These are phyloP conservation scores for Ovis canadensis DNA, from an alignment of 2,113 vertebrate species.

Conservation along the genomic window DNA sequence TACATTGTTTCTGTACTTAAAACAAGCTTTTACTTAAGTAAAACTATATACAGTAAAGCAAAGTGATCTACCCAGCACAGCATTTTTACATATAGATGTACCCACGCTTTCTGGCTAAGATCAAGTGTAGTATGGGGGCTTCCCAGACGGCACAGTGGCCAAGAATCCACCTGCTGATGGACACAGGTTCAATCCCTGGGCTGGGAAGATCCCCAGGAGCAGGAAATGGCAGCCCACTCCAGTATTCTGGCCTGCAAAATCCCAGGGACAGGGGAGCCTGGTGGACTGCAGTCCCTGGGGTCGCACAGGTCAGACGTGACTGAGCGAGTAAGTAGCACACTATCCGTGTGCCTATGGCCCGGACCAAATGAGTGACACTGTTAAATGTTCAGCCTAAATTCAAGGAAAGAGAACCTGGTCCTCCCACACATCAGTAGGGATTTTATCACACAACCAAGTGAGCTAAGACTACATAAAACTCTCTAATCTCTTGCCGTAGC, in stretches of 20 bases:
- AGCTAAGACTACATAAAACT: not conserved
- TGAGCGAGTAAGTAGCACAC: not conserved
- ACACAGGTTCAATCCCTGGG: not conserved
- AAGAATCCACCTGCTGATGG: not conserved
- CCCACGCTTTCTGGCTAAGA: not conserved
- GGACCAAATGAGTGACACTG: not conserved
- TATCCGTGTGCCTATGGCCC: not conserved
- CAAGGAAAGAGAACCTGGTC: not conserved
- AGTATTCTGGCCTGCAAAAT: not conserved
- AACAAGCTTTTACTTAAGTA: not conserved
- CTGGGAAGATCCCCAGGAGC: not conserved
- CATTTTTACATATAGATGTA: not conserved
- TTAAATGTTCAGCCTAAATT: not conserved
- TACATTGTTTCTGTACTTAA: not conserved
- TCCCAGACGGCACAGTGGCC: not conserved
- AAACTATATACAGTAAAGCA: not conserved
- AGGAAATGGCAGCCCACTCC: not conserved
- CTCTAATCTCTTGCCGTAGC: not conserved
- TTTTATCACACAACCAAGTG: not conserved
- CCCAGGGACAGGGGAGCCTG: not conserved
- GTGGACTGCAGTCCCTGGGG: not conserved
- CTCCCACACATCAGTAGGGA: not conserved
- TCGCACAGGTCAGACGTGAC: rapidly evolving
- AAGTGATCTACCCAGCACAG: not conserved
- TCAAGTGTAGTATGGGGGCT: not conserved